A percentile compares a stretch with the other conserved stretches of the same genome.
phyloP scores from a whole-genome alignment of 2,888 invertebrate species.

The Tyria jacobaeae region DNA sequence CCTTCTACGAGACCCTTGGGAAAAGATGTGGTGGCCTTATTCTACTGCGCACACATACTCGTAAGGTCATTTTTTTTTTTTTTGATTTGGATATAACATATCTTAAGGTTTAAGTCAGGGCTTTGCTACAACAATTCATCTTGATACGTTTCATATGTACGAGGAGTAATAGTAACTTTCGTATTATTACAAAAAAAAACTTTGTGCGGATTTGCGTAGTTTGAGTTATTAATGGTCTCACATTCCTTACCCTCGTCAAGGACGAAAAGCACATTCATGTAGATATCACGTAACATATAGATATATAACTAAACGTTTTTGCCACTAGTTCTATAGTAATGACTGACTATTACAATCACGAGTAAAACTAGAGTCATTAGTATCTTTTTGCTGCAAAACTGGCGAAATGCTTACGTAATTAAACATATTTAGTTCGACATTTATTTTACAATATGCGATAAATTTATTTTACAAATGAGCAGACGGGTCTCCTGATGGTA shows the following conservation, averaged over 20 bases:
- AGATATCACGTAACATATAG: slow-evolving; percentile 7
- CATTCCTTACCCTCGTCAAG: slow-evolving; percentile 16
- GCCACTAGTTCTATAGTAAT: slow-evolving; percentile 7
- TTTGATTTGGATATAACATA: background rate
- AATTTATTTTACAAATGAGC: no score
- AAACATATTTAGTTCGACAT: no score
- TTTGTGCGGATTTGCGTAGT: slow-evolving; percentile 3
- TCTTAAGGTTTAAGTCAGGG: background rate
- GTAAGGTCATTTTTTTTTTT: no score
- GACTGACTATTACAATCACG: slow-evolving; percentile 8
- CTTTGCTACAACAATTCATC: slow-evolving; percentile 2
- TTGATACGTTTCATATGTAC: slow-evolving; percentile 1
- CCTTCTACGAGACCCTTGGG: no score
- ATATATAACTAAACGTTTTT: slow-evolving; percentile 17
- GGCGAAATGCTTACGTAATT: background rate
- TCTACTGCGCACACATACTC: no score
- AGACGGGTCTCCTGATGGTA: no score
- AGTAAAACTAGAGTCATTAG: slow-evolving; percentile 11
- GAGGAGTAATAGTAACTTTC: slow-evolving; percentile 7
- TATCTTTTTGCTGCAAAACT: slow-evolving; percentile 4
- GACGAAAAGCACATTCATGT: slow-evolving; percentile 14
- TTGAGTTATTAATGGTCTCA: slow-evolving; percentile 12
- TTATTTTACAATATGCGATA: no score
- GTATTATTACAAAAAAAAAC: slow-evolving; percentile 2
- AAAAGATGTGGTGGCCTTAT: no score